Evolutionary conservation across 2,113 vertebrate species (phyloP), one percentile per base, ranked within the genome.

Genomic region (Muntiacus reevesi): DNA sequence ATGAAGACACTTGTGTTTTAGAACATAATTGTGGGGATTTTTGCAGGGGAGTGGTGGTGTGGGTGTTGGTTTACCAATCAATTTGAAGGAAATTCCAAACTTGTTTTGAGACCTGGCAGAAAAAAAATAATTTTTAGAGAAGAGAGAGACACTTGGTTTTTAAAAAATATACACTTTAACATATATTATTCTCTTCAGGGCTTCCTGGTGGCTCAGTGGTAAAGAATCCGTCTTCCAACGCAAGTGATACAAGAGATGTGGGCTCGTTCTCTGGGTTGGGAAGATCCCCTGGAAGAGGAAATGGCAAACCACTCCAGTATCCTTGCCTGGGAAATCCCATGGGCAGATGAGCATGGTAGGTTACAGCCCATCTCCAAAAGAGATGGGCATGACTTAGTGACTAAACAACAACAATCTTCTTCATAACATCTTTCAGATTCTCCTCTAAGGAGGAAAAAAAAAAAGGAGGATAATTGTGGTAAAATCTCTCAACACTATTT

Each of bases 51-150:
- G 67, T 71, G 16, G 33, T 71, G n/a, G n/a, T 71, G 67, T 23
- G 36, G 40, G 23, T 76, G 12, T 76, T 85, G 76, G 45, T 79
- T n/a, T 64, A 88, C 1, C 57, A 92, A 88, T 7, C 23, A 57
- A 25, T 82, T 47, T 88, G 15, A 82, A 90, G 47, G 33, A 62
- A 52, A 81, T 85, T 95, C 43, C 13, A 55, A 8, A 81, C 64
- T 93, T 85, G 13, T 81, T 96, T 94, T 62, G 67, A 86, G n/a
- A 60, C 7, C 47, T 86, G 52, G 50, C 4, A 84, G 43, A 92
- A 91, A 90, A 93, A 62, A 87, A 91, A 62, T 50, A 7, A 43
- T 47, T 84, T 64, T 91, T 88, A 57, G 9, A 62, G 86, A 93
- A 40, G 15, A 40, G 89, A 21, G 74, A 87, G 43, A 36, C 28